phyloP scores from a whole-genome alignment of 1,140 invertebrate species.

The Oryctes rhinoceros region DNA sequence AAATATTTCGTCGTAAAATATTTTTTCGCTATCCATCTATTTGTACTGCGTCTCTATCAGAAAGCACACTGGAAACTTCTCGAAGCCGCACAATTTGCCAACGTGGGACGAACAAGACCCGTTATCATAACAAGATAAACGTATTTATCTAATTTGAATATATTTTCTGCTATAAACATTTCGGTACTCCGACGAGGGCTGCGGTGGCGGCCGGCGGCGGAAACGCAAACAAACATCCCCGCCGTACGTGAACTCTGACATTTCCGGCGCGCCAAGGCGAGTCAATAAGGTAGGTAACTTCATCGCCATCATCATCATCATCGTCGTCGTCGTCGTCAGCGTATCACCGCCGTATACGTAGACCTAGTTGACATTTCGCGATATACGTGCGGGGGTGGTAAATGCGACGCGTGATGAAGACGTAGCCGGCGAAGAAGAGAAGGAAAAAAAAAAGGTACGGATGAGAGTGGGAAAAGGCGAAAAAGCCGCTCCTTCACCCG shows the following conservation, averaged over 20 bases:
- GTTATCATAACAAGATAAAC: background rate
- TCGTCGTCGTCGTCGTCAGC: too few relatives aligned
- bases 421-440: background rate
- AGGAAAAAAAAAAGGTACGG: background rate
- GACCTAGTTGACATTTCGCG: background rate
- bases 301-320: background rate
- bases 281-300: background rate
- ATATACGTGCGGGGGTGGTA: background rate
- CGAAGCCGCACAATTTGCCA: too few relatives aligned
- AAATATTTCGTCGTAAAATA: too few relatives aligned
- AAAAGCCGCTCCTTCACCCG: background rate
- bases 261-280: background rate
- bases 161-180: conserved; percentile 9
- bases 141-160: conserved; percentile 16
- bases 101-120: too few relatives aligned
- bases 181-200: background rate
- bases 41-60: too few relatives aligned
- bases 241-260: background rate
- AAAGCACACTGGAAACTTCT: too few relatives aligned
- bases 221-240: background rate
- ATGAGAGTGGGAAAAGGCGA: background rate
- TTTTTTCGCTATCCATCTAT: too few relatives aligned
- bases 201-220: background rate
- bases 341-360: background rate
- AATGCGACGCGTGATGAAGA: background rate